Evolutionary conservation across 2,888 invertebrate species (phyloP), one percentile per base, ranked within the genome.

Genomic region (Branchellion lobata): DNA sequence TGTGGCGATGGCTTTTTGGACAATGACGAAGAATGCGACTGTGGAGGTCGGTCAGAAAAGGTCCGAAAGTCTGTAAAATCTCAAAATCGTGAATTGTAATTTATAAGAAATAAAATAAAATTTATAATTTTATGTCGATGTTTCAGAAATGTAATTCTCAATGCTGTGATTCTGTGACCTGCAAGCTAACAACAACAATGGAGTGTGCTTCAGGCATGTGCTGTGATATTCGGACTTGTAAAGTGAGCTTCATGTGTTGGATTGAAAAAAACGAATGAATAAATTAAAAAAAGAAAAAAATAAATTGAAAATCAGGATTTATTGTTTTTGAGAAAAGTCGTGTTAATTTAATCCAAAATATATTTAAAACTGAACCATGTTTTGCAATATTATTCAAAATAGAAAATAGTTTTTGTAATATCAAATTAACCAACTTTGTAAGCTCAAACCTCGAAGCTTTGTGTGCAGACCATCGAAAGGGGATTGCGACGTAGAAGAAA

Each of bases 111-210:
- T 57, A 3, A 18, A 24, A 14, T 57, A 14, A 18, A n/a, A 24
- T 57, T 57, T 57, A 24, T 24, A 57, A 57, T n/a, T 18, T 57
- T 57, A 14, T 57, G n/a, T n/a, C n/a, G n/a, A n/a, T n/a, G n/a
- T n/a, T n/a, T 57, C n/a, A 57, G 61, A 57, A 57, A 57, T 57
- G 61, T n/a, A 57, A 57, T 57, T 57, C 61, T 57, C n/a, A 57
- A 24, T 57, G 61, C 24, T 57, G 61, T 57, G n/a, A 57, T n/a
- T 5, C 61, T 5, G 24, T 14, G n/a, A 24, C 61, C 21, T 57
- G 61, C 24, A 57, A 24, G 61, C 24, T 57, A n/a, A n/a, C 21
- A n/a, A n/a, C 24, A 5, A 8, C 5, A n/a, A 57, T 5, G 5
- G 61, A 57, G 24, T 57, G 61, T n/a, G 61, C 61, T 5, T 57